Evolutionary conservation across 1,140 invertebrate species (phyloP).

Genomic region (Chrysopa pallens): DNA sequence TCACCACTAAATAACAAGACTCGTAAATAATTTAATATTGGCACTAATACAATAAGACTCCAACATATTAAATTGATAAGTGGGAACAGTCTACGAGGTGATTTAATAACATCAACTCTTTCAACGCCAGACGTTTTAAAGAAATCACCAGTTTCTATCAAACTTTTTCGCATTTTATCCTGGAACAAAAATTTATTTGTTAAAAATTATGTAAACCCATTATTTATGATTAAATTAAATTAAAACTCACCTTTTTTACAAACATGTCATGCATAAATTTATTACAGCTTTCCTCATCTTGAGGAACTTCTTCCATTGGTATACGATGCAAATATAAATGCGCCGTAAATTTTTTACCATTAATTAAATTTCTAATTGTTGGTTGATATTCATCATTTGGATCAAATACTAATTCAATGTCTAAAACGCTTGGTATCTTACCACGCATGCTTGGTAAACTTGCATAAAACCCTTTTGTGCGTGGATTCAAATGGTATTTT

Average conservation of each 20-base stretch:
- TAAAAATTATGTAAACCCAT: neutral
- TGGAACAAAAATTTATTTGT: conserved; percentile 22
- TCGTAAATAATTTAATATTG: conserved; percentile 49
- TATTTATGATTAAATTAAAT: too few relatives aligned
- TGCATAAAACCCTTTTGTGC: conserved; percentile 77
- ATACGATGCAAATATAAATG: conserved; percentile 71
- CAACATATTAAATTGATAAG: conserved; percentile 54
- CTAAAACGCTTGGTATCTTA: conserved; percentile 69
- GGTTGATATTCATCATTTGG: conserved; percentile 41
- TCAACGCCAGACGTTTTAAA: conserved; percentile 53
- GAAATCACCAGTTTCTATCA: conserved; percentile 64
- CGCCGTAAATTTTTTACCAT: conserved; percentile 52
- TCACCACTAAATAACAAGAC: conserved; percentile 51
- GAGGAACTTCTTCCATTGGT: conserved; percentile 61
- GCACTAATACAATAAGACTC: conserved; percentile 46
- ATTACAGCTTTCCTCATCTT: conserved; percentile 55
- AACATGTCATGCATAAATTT: conserved; percentile 70
- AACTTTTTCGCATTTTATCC: conserved; percentile 67
- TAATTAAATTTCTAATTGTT: conserved; percentile 67
- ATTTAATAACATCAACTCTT: conserved; percentile 32
- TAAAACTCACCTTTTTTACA: conserved; percentile 48
- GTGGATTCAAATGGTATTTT: conserved; percentile 82
- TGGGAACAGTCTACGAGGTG: conserved; percentile 40
- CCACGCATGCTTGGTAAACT: conserved; percentile 51
- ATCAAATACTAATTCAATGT: conserved; percentile 66